Percentiles rank a stretch among this genome's conserved stretches.
Evolutionary conservation across 2,113 vertebrate genomes (phyloP).

Genomic region (Antechinus stuartii): DNA sequence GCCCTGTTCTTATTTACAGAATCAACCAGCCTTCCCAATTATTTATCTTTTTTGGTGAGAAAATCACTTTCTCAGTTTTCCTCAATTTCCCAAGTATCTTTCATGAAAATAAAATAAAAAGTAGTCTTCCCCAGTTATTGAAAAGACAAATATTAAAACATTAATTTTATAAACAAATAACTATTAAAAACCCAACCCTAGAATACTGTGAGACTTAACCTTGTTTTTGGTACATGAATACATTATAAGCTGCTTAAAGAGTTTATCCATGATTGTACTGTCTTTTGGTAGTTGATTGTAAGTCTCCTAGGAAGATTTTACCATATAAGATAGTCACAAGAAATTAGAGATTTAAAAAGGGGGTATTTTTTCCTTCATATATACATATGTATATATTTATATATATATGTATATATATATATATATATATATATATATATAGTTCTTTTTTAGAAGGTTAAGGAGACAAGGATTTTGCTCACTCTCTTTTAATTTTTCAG

Average conservation of each 20-base stretch:
- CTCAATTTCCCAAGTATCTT: neutral
- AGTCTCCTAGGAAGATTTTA: neutral
- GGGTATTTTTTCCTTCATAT: neutral
- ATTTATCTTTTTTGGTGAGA: neutral
- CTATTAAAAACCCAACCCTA: neutral
- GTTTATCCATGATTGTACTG: neutral
- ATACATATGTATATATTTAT: too few relatives aligned
- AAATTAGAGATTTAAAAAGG: constrained; percentile 27
- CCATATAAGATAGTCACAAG: neutral
- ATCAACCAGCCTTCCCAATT: neutral
- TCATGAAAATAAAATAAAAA: constrained; percentile 28
- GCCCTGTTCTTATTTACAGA: neutral
- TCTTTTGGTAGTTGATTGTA: neutral
- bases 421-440: neutral
- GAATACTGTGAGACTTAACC: neutral
- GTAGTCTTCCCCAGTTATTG: neutral
- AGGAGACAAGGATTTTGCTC: neutral
- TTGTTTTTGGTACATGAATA: neutral
- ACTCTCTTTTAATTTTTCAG: neutral
- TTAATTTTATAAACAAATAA: neutral
- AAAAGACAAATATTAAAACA: neutral
- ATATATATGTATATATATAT: too few relatives aligned
- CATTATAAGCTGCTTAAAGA: neutral
- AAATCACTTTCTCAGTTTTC: neutral
- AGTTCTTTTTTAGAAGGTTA: constrained; percentile 1